These are phyloP conservation scores for Meloe dianella DNA, from an alignment of 2,888 invertebrate species.

Conservation along the genomic window DNA sequence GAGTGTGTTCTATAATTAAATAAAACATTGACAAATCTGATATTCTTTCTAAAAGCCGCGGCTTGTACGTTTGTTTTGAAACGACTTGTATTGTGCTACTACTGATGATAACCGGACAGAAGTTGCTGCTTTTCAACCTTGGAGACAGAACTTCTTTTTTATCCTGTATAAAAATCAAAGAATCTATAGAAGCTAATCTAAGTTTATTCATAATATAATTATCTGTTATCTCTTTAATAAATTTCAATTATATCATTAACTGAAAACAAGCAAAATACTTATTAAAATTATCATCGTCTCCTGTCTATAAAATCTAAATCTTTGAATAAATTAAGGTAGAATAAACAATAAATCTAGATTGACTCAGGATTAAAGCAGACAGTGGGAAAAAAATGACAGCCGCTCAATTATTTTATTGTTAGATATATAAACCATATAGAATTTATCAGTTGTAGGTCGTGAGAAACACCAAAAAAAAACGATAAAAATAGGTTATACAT, in stretches of 20 bases:
- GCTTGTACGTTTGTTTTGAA: no score
- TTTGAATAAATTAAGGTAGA: slow-evolving; percentile 4
- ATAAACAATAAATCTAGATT: slow-evolving; percentile 2
- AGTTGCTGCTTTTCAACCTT: background rate
- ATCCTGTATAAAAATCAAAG: background rate
- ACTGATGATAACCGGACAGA: background rate
- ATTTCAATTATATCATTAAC: background rate
- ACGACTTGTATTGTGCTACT: background rate
- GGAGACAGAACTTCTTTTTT: no score
- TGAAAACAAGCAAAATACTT: background rate
- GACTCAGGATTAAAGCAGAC: background rate
- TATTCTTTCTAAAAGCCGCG: no score
- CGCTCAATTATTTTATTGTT: background rate
- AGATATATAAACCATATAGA: background rate
- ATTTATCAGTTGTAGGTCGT: background rate
- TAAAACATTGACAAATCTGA: no score
- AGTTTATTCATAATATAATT: background rate
- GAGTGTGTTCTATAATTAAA: no score
- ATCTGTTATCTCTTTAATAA: background rate
- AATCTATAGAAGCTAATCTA: background rate
- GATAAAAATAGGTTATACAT: background rate
- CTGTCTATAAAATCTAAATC: slow-evolving; percentile 11
- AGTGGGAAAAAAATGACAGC: background rate
- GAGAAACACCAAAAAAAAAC: background rate
- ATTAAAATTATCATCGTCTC: background rate